Conservation (phyloP, 1,140 invertebrate species). For the Bacillus rossius region DNA sequence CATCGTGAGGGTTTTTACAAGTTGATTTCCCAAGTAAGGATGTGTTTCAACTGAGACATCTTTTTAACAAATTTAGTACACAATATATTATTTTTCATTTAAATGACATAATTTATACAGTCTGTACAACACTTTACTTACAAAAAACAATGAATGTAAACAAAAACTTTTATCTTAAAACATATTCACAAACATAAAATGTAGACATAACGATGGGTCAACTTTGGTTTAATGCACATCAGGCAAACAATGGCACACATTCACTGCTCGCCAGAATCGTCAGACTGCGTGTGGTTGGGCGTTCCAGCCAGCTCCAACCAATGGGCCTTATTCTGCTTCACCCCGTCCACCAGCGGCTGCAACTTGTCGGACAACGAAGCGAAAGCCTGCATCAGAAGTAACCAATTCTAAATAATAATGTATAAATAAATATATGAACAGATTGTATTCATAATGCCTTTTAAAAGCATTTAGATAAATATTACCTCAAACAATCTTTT, state of each 20-base stretch:
- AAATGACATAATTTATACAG: conserved; percentile 11
- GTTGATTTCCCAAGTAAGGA: too few relatives aligned
- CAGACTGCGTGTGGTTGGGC: background rate
- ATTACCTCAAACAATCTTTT: too few relatives aligned
- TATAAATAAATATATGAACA: too few relatives aligned
- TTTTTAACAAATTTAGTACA: background rate
- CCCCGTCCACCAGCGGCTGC: conserved; percentile 75
- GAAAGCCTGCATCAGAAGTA: conserved; percentile 63
- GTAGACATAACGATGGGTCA: background rate
- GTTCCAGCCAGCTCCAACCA: conserved; percentile 67
- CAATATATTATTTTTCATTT: conserved; percentile 7
- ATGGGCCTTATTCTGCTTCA: conserved; percentile 71
- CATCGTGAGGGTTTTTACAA: too few relatives aligned
- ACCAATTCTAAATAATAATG: background rate
- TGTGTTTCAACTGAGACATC: too few relatives aligned
- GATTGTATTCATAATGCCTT: too few relatives aligned
- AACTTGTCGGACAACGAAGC: conserved; percentile 69
- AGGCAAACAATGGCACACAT: too few relatives aligned
- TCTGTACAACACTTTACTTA: conserved; percentile 7
- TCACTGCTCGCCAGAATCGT: background rate
- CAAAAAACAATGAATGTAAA: conserved; percentile 7
- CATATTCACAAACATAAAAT: too few relatives aligned
- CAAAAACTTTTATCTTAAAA: background rate
- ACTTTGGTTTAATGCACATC: background rate
- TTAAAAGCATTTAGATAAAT: too few relatives aligned